Evolutionary conservation across 2,888 invertebrate species (phyloP).

Genomic region (Agrotis puta): DNA sequence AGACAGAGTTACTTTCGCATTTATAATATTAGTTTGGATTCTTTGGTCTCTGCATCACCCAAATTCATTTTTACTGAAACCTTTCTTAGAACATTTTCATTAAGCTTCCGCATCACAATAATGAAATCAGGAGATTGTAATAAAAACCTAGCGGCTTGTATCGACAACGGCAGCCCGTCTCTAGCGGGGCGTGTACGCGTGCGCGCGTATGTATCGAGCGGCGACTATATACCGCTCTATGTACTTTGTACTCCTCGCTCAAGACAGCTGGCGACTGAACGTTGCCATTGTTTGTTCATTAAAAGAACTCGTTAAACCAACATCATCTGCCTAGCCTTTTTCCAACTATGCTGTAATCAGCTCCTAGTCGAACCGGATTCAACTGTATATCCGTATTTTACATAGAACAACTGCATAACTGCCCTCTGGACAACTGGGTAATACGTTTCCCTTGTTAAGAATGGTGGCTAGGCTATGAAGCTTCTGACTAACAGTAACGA

Average conservation of each 20-base stretch:
- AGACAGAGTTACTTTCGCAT: too few relatives aligned
- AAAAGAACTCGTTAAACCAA: conserved; percentile 3
- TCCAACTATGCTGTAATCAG: too few relatives aligned
- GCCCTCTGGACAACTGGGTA: too few relatives aligned
- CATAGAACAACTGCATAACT: too few relatives aligned
- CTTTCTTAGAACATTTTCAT: neutral
- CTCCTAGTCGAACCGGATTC: too few relatives aligned
- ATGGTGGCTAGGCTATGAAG: too few relatives aligned
- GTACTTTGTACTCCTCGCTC: conserved; percentile 34
- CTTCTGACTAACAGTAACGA: too few relatives aligned
- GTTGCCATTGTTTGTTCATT: conserved; percentile 21
- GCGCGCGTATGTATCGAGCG: conserved; percentile 86
- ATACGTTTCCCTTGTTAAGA: too few relatives aligned
- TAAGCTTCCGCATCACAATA: neutral
- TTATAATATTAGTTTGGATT: too few relatives aligned
- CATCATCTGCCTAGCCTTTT: too few relatives aligned
- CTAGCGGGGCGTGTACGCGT: conserved; percentile 79
- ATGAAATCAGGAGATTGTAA: neutral
- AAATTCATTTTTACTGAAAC: neutral
- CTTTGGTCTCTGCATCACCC: neutral
- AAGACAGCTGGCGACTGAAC: conserved; percentile 41
- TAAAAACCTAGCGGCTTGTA: conserved; percentile 1
- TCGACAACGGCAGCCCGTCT: conserved; percentile 59
- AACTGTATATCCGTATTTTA: too few relatives aligned
- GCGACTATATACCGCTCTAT: conserved; percentile 56